phyloP scores from a whole-genome alignment of 2,797 vertebrate genomes.

The Microctenopoma stevenorrisi region DNA sequence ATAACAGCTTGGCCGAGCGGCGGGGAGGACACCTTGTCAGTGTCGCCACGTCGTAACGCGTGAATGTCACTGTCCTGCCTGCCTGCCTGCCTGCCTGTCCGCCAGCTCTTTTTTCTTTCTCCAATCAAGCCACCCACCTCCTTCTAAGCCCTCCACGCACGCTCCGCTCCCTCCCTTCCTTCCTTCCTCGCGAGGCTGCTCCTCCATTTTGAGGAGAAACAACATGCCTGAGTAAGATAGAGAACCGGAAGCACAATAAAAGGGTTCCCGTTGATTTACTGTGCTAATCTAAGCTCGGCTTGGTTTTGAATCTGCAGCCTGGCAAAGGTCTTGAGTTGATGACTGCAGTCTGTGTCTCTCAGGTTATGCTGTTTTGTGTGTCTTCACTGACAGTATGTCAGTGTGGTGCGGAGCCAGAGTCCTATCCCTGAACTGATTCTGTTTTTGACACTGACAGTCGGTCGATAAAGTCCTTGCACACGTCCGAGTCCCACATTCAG shows the following conservation, averaged over 20 bases:
- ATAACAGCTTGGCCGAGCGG: constrained; percentile 86
- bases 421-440: neutral
- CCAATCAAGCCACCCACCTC: constrained; percentile 30
- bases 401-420: constrained; percentile 23
- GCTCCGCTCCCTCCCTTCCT: constrained; percentile 38
- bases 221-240: constrained; percentile 44
- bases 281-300: constrained; percentile 40
- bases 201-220: constrained; percentile 72
- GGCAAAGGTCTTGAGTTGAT: constrained; percentile 47
- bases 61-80: constrained; percentile 83
- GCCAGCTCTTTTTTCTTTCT: constrained; percentile 27
- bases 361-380: constrained; percentile 50
- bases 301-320: constrained; percentile 42
- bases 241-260: constrained; percentile 52
- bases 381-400: constrained; percentile 51
- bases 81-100: constrained; percentile 33
- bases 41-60: constrained; percentile 79
- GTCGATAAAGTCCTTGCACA: too few relatives aligned
- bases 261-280: constrained; percentile 53
- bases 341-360: constrained; percentile 39
- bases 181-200: constrained; percentile 30
- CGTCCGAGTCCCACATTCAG: too few relatives aligned
- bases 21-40: constrained; percentile 78
- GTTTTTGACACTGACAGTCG: too few relatives aligned
- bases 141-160: constrained; percentile 1